These are phyloP conservation scores for Pantherophis guttatus DNA, from an alignment of 2,113 vertebrate genomes.

Conservation along the genomic window DNA sequence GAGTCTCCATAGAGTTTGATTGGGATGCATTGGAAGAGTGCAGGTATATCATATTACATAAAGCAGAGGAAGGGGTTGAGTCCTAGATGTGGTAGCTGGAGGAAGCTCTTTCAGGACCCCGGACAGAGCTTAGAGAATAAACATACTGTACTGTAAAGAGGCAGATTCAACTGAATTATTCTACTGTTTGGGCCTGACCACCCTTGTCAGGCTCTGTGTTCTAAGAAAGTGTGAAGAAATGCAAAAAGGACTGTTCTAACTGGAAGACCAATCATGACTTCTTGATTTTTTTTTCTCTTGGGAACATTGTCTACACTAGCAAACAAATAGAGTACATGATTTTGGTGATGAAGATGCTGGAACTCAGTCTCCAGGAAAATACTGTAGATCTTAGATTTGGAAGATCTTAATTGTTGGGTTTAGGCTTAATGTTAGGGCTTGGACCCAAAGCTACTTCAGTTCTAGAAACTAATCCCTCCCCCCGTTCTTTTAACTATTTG, in stretches of 20 bases:
- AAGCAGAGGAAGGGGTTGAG: background rate
- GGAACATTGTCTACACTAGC: background rate
- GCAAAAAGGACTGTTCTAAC: background rate
- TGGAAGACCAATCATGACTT: background rate
- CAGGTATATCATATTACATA: background rate
- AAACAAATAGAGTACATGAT: background rate
- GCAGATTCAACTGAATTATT: background rate
- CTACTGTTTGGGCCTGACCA: background rate
- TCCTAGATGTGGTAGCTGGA: background rate
- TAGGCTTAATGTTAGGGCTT: background rate
- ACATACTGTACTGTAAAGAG: background rate
- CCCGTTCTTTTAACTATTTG: background rate
- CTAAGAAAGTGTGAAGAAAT: background rate
- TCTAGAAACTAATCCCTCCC: background rate
- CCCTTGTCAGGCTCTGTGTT: background rate
- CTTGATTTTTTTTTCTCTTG: background rate
- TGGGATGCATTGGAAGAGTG: background rate
- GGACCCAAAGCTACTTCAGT: background rate
- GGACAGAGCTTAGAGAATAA: background rate
- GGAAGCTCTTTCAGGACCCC: slow-evolving; percentile 3
- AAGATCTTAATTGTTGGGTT: background rate
- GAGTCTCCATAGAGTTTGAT: background rate
- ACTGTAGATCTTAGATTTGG: background rate
- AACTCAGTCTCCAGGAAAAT: background rate
- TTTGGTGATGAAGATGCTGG: background rate